Evolutionary conservation across 2,113 vertebrate genomes (phyloP).

Genomic region (Dromas ardeola): DNA sequence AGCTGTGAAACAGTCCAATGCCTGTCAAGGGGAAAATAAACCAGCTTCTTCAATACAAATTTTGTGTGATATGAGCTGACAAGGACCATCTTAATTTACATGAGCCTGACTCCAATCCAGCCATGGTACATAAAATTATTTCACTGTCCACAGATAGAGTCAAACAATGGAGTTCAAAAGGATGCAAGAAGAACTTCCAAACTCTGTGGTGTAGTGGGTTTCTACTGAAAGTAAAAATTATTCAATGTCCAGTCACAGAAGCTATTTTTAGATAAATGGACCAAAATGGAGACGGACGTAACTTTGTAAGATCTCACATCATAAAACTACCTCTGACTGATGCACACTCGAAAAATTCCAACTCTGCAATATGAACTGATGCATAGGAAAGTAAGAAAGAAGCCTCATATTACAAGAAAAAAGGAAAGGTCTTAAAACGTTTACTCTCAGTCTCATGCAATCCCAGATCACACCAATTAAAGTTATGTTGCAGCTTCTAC

Average conservation of each 20-base stretch:
- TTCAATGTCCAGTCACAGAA: not conserved
- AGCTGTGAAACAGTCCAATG: conserved; percentile 95
- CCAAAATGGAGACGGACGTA: not conserved
- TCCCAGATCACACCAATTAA: not conserved
- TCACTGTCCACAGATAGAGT: fast-evolving
- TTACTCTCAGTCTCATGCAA: not conserved
- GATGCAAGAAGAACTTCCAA: not conserved
- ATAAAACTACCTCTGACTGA: not conserved
- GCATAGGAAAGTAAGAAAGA: not conserved
- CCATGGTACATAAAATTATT: not conserved
- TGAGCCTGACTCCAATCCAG: not conserved
- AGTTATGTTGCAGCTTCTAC: not conserved
- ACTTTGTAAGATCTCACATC: fast-evolving
- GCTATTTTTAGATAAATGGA: not conserved
- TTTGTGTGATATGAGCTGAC: not conserved
- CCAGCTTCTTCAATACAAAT: not conserved
- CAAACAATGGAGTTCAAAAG: not conserved
- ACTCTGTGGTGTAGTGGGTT: not conserved
- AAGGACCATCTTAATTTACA: not conserved
- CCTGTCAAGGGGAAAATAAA: conserved; percentile 72
- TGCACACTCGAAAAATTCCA: not conserved
- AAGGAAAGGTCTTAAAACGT: not conserved
- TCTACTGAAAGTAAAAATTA: not conserved
- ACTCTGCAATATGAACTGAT: not conserved
- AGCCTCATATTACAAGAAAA: not conserved